Evolutionary conservation across 2,888 invertebrate genomes (phyloP).

Genomic region (Aphidoletes aphidimyza): DNA sequence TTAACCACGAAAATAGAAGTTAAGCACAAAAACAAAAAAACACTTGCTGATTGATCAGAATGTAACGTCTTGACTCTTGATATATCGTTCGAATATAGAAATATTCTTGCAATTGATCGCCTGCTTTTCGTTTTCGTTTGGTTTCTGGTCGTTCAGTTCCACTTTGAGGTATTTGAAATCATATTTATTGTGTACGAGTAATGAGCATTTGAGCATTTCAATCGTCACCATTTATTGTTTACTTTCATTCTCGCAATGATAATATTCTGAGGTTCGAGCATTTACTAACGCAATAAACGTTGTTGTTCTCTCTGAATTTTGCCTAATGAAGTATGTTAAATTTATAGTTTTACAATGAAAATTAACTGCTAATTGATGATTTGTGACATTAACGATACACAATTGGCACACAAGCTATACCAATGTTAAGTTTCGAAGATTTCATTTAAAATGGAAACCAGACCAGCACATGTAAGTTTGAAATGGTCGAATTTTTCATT

Average conservation of each 20-base stretch:
- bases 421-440: neutral
- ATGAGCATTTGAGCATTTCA: too few relatives aligned
- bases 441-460: neutral
- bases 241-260: too few relatives aligned
- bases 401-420: neutral
- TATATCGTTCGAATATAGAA: too few relatives aligned
- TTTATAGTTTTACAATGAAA: neutral
- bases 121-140: too few relatives aligned
- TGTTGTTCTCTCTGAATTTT: neutral
- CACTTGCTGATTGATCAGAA: neutral
- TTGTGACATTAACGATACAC: neutral
- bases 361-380: conserved; percentile 34
- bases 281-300: neutral
- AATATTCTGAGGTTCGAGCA: too few relatives aligned
- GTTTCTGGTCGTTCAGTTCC: too few relatives aligned
- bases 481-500: neutral
- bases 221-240: too few relatives aligned
- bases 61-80: too few relatives aligned
- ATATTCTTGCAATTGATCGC: too few relatives aligned
- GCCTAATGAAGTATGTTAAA: neutral
- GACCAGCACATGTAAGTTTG: neutral
- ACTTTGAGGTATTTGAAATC: too few relatives aligned
- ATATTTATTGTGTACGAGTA: too few relatives aligned
- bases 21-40: too few relatives aligned
- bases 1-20: neutral